Conservation (phyloP, 2,888 invertebrate genomes). For the Coleophora deauratella region DNA sequence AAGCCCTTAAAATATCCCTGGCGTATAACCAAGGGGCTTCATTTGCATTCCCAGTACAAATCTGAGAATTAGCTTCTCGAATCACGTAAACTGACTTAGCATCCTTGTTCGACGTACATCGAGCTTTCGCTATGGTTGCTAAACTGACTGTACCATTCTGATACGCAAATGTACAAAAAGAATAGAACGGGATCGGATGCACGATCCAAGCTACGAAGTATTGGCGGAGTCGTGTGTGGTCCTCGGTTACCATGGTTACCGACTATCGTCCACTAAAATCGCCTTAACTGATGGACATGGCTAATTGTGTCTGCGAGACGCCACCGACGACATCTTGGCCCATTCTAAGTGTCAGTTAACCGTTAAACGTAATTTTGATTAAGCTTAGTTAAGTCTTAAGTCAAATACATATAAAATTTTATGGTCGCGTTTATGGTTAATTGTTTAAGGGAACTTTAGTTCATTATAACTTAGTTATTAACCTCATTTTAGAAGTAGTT, state of each 20-base stretch:
- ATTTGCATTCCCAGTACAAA: constrained; percentile 42
- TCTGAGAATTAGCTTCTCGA: constrained; percentile 2
- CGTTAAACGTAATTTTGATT: constrained; percentile 24
- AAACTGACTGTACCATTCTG: too few species aligned
- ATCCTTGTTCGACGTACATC: too few species aligned
- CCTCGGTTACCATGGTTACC: constrained; percentile 56
- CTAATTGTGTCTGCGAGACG: constrained; percentile 55
- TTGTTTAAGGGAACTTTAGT: too few species aligned
- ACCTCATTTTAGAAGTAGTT: too few species aligned
- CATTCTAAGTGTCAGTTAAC: constrained; percentile 51
- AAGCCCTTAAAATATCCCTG: constrained; percentile 47
- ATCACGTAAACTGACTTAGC: constrained; percentile 1
- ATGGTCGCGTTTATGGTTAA: too few species aligned
- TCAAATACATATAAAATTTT: too few species aligned
- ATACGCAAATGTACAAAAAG: too few species aligned
- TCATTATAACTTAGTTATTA: too few species aligned
- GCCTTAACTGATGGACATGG: constrained; percentile 55
- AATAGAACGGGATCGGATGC: too few species aligned
- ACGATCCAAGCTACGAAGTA: neutral
- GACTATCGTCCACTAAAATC: constrained; percentile 28
- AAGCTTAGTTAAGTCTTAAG: too few species aligned
- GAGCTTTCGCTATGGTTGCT: too few species aligned
- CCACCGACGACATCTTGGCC: constrained; percentile 23
- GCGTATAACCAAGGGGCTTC: constrained; percentile 40
- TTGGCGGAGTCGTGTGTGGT: constrained; percentile 58